Conservation (phyloP, 2,797 vertebrate species). For the Heteromormyrus szaboi region DNA sequence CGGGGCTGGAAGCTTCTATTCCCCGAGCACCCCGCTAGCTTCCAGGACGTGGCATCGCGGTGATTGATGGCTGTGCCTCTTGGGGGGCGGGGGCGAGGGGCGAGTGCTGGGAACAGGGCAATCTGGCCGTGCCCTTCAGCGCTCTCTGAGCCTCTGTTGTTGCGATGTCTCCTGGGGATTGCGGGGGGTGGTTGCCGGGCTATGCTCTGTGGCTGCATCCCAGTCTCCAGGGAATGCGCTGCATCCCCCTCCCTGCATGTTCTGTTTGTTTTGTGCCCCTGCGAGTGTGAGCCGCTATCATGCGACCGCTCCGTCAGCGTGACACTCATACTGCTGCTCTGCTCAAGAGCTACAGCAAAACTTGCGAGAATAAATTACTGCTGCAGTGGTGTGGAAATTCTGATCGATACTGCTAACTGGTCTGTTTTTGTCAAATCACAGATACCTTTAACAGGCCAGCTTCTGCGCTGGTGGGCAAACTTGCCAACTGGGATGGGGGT, state of each 20-base stretch:
- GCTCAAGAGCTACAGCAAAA: background rate
- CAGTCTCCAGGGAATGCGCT: background rate
- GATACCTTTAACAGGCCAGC: background rate
- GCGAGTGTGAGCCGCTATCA: background rate
- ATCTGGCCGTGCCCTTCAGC: conserved; percentile 26
- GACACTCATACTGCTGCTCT: background rate
- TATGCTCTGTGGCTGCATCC: background rate
- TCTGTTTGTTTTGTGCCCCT: background rate
- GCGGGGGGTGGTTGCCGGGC: background rate
- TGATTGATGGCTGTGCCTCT: conserved; percentile 30
- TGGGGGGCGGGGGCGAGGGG: too few species aligned
- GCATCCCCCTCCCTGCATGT: background rate
- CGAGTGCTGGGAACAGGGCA: background rate
- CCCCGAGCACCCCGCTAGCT: conserved; percentile 22
- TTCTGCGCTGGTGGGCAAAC: background rate
- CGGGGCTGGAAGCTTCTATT: conserved; percentile 24
- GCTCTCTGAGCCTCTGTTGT: background rate
- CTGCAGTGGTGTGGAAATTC: background rate
- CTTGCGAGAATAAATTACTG: background rate
- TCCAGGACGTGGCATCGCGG: conserved; percentile 19
- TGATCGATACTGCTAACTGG: background rate
- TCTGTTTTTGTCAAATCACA: background rate
- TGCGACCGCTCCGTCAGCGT: background rate
- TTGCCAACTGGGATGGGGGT: background rate
- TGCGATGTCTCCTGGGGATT: background rate